These are phyloP conservation scores for Chrysolina americana DNA, from an alignment of 2,888 invertebrate genomes.

Conservation along the genomic window DNA sequence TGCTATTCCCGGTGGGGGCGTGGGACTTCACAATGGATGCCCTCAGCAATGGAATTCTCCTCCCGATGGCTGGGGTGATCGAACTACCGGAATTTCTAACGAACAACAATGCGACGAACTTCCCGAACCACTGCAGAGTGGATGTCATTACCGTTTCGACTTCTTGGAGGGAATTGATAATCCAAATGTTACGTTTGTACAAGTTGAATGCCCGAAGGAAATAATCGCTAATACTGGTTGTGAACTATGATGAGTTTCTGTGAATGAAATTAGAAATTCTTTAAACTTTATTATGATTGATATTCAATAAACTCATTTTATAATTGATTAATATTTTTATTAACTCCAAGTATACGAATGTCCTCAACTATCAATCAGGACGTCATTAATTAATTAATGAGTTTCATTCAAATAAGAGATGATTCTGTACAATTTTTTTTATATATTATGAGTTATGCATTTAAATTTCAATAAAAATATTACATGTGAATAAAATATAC, in stretches of 20 bases:
- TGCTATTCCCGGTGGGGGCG: slow-evolving; percentile 46
- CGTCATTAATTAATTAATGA: no score
- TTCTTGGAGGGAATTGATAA: slow-evolving; percentile 49
- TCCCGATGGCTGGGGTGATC: slow-evolving; percentile 52
- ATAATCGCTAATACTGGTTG: slow-evolving; percentile 40
- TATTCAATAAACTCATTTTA: no score
- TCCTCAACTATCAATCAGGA: no score
- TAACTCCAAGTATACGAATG: no score
- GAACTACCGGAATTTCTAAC: slow-evolving; percentile 48
- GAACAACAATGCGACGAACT: slow-evolving; percentile 46
- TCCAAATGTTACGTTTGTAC: slow-evolving; percentile 47
- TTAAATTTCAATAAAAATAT: no score
- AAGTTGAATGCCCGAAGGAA: slow-evolving; percentile 48
- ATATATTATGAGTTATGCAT: no score
- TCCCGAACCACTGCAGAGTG: slow-evolving; percentile 45
- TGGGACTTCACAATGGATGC: slow-evolving; percentile 52
- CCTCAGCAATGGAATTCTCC: slow-evolving; percentile 47
- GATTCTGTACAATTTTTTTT: no score
- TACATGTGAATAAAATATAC: no score
- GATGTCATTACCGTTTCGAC: slow-evolving; percentile 51
- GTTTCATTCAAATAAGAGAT: no score
- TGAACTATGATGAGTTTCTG: neutral
- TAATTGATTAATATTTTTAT: no score
- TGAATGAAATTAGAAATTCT: no score
- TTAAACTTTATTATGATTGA: no score